A percentile compares a stretch with the other conserved stretches of the same genome.
Evolutionary conservation across 2,113 vertebrate species (phyloP).

Genomic region (Typhlomys cinereus): DNA sequence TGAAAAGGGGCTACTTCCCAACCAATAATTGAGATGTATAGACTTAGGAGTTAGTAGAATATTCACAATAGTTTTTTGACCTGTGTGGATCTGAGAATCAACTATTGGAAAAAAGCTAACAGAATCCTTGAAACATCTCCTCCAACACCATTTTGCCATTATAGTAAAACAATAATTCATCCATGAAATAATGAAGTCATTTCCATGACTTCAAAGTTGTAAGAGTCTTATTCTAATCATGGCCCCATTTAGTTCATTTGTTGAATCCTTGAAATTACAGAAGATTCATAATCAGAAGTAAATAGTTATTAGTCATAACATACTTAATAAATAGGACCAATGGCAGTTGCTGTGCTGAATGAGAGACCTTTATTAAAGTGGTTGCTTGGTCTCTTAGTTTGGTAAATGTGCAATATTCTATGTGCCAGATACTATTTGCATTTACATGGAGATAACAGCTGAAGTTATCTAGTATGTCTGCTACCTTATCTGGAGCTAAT

Average conservation of each 20-base stretch:
- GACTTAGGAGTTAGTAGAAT: background rate
- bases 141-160: background rate
- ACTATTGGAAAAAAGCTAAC: background rate
- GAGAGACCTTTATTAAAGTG: background rate
- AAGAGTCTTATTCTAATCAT: background rate
- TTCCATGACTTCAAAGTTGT: background rate
- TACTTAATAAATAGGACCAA: background rate
- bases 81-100: background rate
- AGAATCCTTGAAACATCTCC: background rate
- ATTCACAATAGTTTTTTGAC: background rate
- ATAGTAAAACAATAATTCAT: background rate
- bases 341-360: background rate
- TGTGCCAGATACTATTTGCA: background rate
- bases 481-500: background rate
- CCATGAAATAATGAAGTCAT: background rate
- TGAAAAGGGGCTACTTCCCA: background rate
- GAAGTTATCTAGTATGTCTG: background rate
- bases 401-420: background rate
- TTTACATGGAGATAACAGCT: background rate
- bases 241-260: background rate
- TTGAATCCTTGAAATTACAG: background rate
- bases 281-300: background rate
- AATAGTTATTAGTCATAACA: background rate
- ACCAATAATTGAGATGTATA: background rate
- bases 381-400: background rate